phyloP scores from a whole-genome alignment of 2,888 invertebrate genomes.

The Macrophya annulata region DNA sequence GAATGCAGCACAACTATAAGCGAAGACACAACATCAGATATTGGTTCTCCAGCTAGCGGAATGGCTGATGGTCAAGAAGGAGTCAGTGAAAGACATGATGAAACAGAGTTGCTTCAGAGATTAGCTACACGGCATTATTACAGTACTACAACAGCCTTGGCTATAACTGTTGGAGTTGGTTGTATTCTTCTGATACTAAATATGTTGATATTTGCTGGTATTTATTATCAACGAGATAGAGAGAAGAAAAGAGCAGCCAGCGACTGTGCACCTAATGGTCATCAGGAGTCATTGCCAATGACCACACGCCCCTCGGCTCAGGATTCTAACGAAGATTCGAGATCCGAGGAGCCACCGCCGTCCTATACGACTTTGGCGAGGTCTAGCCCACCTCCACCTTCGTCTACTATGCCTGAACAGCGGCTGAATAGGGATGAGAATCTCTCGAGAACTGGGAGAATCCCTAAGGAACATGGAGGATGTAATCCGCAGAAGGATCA shows the following conservation, averaged over 20 bases:
- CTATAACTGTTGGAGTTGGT: conserved; percentile 89
- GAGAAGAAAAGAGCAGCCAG: conserved; percentile 78
- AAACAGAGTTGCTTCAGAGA: conserved; percentile 81
- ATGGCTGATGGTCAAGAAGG: conserved; percentile 71
- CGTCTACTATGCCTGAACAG: conserved; percentile 39
- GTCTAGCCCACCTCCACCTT: conserved; percentile 44
- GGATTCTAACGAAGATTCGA: conserved; percentile 75
- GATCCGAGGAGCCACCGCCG: conserved; percentile 80
- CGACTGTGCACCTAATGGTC: conserved; percentile 70
- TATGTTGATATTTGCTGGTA: conserved; percentile 89
- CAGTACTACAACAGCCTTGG: conserved; percentile 89
- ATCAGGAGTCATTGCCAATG: conserved; percentile 77
- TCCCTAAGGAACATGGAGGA: background rate
- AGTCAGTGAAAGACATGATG: conserved; percentile 79
- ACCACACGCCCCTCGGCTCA: conserved; percentile 78
- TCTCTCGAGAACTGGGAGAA: conserved; percentile 61
- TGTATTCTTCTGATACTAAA: conserved; percentile 87
- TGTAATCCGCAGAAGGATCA: conserved; percentile 62
- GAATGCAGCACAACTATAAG: conserved; percentile 73
- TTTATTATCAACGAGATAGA: conserved; percentile 87
- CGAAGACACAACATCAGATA: conserved; percentile 64
- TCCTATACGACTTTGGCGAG: conserved; percentile 81
- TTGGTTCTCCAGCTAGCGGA: conserved; percentile 59
- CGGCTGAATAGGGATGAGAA: conserved; percentile 26
- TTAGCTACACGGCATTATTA: conserved; percentile 82